Evolutionary conservation across 2,888 invertebrate genomes (phyloP).

Genomic region (Prenolepis imparis): DNA sequence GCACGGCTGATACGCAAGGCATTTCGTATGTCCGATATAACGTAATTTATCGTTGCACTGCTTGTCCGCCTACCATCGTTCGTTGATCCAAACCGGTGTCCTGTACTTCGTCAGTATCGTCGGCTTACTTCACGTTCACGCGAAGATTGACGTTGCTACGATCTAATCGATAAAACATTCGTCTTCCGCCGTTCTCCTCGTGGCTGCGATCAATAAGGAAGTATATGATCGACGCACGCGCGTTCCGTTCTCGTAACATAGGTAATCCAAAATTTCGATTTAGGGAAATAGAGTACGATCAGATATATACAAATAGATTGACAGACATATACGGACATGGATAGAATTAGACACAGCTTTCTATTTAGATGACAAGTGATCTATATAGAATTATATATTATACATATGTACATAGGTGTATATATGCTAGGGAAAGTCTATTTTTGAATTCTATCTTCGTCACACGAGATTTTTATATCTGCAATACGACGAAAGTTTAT

Average conservation of each 20-base stretch:
- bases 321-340: not conserved
- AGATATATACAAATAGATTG: not conserved
- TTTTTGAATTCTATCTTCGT: slow-evolving; percentile 21
- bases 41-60: slow-evolving; percentile 52
- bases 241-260: not conserved
- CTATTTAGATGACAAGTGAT: not conserved
- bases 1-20: slow-evolving; percentile 40
- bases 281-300: not conserved
- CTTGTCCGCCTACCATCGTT: slow-evolving; percentile 34
- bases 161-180: slow-evolving; percentile 55
- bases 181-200: slow-evolving; percentile 31
- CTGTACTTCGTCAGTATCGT: slow-evolving; percentile 50
- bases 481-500: slow-evolving; percentile 1
- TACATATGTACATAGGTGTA: not conserved
- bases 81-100: slow-evolving; percentile 44
- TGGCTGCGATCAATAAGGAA: slow-evolving; percentile 46
- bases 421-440: not conserved
- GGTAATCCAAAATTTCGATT: slow-evolving; percentile 26
- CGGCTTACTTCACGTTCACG: slow-evolving; percentile 39
- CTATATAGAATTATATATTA: not conserved
- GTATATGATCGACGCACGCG: slow-evolving; percentile 56
- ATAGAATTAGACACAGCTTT: not conserved
- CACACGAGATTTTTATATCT: slow-evolving; percentile 21
- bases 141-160: slow-evolving; percentile 46
- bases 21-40: slow-evolving; percentile 51